Base-by-base conservation (phyloP, 2,113 vertebrate species). In the Dicrurus megarhynchus region DNA sequence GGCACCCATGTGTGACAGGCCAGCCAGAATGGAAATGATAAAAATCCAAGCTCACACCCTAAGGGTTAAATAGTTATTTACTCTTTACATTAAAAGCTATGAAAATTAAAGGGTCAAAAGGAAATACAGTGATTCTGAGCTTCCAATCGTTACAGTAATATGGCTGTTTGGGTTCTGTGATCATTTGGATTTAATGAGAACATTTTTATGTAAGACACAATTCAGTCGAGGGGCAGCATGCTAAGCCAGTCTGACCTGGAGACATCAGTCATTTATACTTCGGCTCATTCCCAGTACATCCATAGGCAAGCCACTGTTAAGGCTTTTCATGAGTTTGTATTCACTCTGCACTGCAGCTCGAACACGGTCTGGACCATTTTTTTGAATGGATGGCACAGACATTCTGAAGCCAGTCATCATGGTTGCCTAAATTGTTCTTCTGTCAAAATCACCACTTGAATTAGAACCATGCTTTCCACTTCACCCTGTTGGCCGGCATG, bases 171-270 rank as follows among this genome's bases (percentile, higher is more conserved):
- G 26, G 20, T 89, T 84, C 46, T 77, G 65, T 76, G 75, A 87
- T 84, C 7, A 32, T 84, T 89, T 56, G 42, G n/a, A 85, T 91
- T 96, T 96, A 93, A 87, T 83, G 41, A 96, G 90, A 88, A 73
- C 19, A 6, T 85, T 87, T 67, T 64, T 73, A 50, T 95, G 95
- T 95, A 96, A 95, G 94, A 73, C 78, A 87, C 37, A 93, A 80
- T 94, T 96, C 78, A 96, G 28, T 76, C 0, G 0, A 6, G 2
- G 3, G 33, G 50, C 67, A 65, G 61, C 14, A 3, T 14, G 37
- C 1, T 11, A 78, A 84, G 59, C 67, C 78, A 94, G 57, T 41
- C 81, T 1, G 13, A 47, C 27, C 46, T 80, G 70, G 53, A 94
- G 37, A 60, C 16, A 80, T 94, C 67, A 60, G 63, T 61, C 10